A percentile compares a stretch with the other conserved stretches of the same genome.
These are phyloP conservation scores for Petrolisthes manimaculis DNA, from an alignment of 2,888 invertebrate species.

Conservation along the genomic window DNA sequence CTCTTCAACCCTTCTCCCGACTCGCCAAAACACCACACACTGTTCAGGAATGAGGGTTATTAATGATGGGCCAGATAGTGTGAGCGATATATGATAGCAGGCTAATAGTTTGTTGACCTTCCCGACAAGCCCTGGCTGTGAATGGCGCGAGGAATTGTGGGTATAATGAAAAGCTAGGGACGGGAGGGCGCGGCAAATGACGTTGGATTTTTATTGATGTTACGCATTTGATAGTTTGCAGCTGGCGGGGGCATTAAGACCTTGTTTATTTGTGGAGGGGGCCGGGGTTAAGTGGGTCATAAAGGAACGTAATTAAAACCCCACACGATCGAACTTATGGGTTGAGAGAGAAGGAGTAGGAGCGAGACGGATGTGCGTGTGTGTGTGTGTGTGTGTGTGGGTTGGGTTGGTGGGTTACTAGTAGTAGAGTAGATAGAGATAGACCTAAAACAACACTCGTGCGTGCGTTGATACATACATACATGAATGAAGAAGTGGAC, in stretches of 20 bases:
- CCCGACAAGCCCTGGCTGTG: slow-evolving; percentile 20
- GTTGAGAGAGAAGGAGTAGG: neutral
- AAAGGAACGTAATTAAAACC: slow-evolving; percentile 6
- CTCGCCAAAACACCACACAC: neutral
- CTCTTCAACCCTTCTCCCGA: neutral
- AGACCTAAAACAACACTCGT: no score
- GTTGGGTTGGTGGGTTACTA: no score
- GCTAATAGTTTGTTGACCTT: slow-evolving; percentile 54
- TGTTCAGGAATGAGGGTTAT: slow-evolving; percentile 18
- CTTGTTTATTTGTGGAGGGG: slow-evolving; percentile 14
- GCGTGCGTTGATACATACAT: no score
- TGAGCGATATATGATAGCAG: slow-evolving; percentile 38
- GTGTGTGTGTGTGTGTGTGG: no score
- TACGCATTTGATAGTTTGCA: slow-evolving; percentile 36
- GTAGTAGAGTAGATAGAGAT: no score
- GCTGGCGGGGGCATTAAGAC: slow-evolving; percentile 19
- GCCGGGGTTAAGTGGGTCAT: slow-evolving; percentile 28
- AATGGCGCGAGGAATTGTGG: slow-evolving; percentile 32
- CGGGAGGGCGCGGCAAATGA: slow-evolving; percentile 21
- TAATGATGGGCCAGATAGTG: slow-evolving; percentile 47
- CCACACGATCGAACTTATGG: slow-evolving; percentile 2
- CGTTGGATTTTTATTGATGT: slow-evolving; percentile 31
- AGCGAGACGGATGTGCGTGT: neutral
- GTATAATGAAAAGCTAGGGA: slow-evolving; percentile 20
- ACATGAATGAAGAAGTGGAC: no score